Percentiles rank a stretch among this genome's conserved stretches.
phyloP scores from a whole-genome alignment of 2,113 vertebrate genomes.

The Seriola quinqueradiata region DNA sequence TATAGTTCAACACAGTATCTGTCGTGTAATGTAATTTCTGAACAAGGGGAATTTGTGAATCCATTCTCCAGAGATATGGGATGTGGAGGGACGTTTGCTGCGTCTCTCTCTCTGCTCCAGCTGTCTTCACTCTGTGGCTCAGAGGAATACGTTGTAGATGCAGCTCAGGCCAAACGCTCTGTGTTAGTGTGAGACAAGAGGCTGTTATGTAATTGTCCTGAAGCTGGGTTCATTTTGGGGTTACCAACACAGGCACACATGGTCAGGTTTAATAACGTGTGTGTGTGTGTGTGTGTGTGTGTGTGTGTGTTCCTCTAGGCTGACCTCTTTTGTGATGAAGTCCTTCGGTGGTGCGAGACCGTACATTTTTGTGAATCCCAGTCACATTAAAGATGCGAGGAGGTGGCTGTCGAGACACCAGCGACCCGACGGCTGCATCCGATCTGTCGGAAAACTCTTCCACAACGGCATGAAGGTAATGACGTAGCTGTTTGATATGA shows the following conservation, averaged over 20 bases:
- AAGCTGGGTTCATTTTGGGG: slow-evolving; percentile 29
- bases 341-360: slow-evolving; percentile 85
- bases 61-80: too few relatives aligned
- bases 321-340: slow-evolving; percentile 92
- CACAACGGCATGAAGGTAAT: slow-evolving; percentile 89
- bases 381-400: slow-evolving; percentile 79
- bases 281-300: background rate
- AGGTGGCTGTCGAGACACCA: slow-evolving; percentile 85
- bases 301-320: slow-evolving; percentile 72
- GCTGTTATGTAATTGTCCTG: slow-evolving; percentile 43
- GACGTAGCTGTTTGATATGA: background rate
- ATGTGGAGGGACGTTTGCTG: background rate
- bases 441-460: slow-evolving; percentile 85
- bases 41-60: too few relatives aligned
- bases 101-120: background rate
- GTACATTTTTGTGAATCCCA: slow-evolving; percentile 84
- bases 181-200: slow-evolving; percentile 3
- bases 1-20: too few relatives aligned
- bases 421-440: slow-evolving; percentile 83
- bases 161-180: background rate
- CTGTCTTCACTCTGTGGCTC: background rate
- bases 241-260: slow-evolving; percentile 11
- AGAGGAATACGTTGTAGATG: background rate
- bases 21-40: too few relatives aligned
- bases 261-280: background rate